phyloP scores from a whole-genome alignment of 2,113 vertebrate species.

The Aramus guarauna region DNA sequence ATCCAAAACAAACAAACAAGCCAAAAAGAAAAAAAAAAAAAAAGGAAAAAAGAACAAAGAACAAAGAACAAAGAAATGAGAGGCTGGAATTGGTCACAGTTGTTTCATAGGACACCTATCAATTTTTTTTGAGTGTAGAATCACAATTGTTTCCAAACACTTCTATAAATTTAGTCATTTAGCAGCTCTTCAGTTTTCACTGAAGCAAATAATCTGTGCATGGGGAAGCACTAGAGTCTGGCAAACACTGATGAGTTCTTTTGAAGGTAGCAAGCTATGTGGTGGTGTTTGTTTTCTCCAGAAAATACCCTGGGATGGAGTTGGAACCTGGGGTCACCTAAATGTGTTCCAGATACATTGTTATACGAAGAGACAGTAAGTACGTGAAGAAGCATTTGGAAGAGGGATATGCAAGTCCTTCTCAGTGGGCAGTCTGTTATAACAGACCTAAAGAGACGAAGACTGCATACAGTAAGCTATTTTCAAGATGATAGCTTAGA shows the following conservation, averaged over 20 bases:
- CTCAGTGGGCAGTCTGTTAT: background rate
- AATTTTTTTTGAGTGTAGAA: background rate
- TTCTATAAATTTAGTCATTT: background rate
- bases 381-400: background rate
- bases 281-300: background rate
- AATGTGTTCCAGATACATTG: background rate
- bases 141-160: background rate
- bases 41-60: too few species aligned
- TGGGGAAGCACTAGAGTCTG: background rate
- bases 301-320: background rate
- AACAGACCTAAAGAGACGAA: background rate
- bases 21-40: background rate
- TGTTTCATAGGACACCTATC: background rate
- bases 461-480: background rate
- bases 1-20: background rate
- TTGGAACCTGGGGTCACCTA: background rate
- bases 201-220: background rate
- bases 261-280: background rate
- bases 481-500: background rate
- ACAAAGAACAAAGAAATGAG: too few species aligned
- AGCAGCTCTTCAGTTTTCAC: background rate
- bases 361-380: background rate
- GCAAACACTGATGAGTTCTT: background rate
- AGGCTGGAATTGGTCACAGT: background rate
- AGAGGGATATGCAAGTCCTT: background rate